phyloP scores from a whole-genome alignment of 1,140 invertebrate genomes.

The Chlorops oryzae region DNA sequence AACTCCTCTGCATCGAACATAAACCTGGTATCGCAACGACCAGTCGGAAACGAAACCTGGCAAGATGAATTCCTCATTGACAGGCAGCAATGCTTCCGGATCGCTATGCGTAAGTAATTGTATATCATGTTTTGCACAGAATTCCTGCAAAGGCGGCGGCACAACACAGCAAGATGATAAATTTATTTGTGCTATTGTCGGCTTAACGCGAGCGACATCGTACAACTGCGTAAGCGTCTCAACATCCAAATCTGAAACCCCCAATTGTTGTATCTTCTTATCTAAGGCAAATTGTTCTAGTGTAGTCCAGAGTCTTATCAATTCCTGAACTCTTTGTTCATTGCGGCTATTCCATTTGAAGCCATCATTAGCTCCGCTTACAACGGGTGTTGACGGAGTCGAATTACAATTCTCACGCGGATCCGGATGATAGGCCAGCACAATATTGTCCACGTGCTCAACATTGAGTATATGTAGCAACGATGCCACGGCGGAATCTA shows the following conservation, averaged over 20 bases:
- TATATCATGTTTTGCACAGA: constrained; percentile 84
- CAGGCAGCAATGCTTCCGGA: constrained; percentile 63
- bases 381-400: background rate
- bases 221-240: constrained; percentile 69
- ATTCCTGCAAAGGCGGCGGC: constrained; percentile 79
- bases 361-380: constrained; percentile 1
- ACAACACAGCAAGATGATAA: constrained; percentile 93
- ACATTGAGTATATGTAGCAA: constrained; percentile 37
- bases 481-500: constrained; percentile 31
- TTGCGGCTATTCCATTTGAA: constrained; percentile 44
- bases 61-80: constrained; percentile 30
- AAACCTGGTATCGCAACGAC: constrained; percentile 76
- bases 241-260: constrained; percentile 84
- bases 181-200: constrained; percentile 91
- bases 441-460: constrained; percentile 42
- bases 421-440: constrained; percentile 43
- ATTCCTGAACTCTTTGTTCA: constrained; percentile 49
- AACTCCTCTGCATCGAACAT: constrained; percentile 84
- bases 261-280: constrained; percentile 61
- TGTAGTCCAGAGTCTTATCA: constrained; percentile 54
- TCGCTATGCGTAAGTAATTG: constrained; percentile 94
- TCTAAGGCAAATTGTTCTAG: constrained; percentile 33
- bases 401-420: background rate
- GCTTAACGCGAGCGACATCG: constrained; percentile 75
- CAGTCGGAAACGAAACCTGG: constrained; percentile 52